Base-by-base conservation (phyloP, 2,888 invertebrate genomes). In the Pachycephus smyrnensis region DNA sequence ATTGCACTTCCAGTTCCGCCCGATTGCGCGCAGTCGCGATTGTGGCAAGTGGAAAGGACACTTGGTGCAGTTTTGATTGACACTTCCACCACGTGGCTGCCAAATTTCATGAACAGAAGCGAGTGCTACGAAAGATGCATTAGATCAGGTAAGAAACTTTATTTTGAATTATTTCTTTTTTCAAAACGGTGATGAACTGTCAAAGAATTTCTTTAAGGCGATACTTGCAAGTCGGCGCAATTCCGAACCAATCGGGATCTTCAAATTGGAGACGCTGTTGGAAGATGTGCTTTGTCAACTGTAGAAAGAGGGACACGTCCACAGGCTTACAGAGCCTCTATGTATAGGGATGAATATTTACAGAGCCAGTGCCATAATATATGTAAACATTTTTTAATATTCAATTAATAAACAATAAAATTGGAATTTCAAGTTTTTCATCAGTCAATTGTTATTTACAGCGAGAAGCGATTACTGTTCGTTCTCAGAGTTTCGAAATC, bases 341-440 rank as follows among this genome's bases (percentile, higher is more conserved):
- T 94, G 87, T 95, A 94, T 86, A 94, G 95, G 84, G 95, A 96
- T 40, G 96, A 96, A 86, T 97, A 97, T 90, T 94, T 97, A 85
- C 97, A 97, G 90, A 96, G 96, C 91, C 95, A 97, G 88, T 97
- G 97, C 91, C 92, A 93, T 82, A 94, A 94, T 88, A 93, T 95
- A 86, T 93, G 94, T 93, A 84, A 93, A 94, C 93, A 84, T 75
- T n/a, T 30, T 33, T 68, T 40, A 71, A 30, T 74, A 30, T 31
- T 36, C 73, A 78, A 32, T 73, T 32, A 23, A 11, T 73, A 12
- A 76, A 37, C 2, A 23, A 36, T 33, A 68, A 32, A 71, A 30
- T 71, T 12, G 6, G 1, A 71, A 32, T 71, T 71, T 71, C 30
- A 71, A 1, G 9, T 33, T 71, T 33, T 11, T 71, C 23, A 30